Base-by-base conservation (phyloP, 2,797 vertebrate genomes). In the Poeciliopsis gracilis region DNA sequence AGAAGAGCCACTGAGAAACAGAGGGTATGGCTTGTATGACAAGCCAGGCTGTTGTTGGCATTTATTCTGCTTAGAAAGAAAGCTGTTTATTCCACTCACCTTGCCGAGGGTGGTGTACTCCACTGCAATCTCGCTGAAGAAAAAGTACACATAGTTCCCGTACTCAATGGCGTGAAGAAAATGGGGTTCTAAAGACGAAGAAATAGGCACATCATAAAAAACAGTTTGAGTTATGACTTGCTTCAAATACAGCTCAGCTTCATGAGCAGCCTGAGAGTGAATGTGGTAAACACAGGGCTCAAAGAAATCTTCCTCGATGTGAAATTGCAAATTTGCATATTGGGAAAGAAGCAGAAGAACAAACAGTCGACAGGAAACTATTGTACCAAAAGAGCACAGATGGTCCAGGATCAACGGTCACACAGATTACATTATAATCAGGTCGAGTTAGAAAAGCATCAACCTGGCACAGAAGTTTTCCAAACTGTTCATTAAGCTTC, bases 41-140 rank as follows among this genome's bases (percentile, higher is more conserved):
- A 79, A 59, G 69, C 18, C 1, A 4, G 0, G 28, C 43, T 43
- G 79, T 28, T 23, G 53, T 66, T 63, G 0, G 9, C 51, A 11
- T 59, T 76, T 15, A 59, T 70, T 75, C 51, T 59, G 43, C 53
- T 61, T 16, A 23, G 33, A 66, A 73, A 41, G 15, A 45, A 69
- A 79, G 43, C 23, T 23, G 61, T 45, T 5, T 11, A 51, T 75
- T 38, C 10, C 8, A 12, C 91, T 94, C 93, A 99, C 98, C 97
- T 98, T 97, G 67, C 97, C 98, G 2, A 97, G 95, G 1, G 96
- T 94, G 28, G 97, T 97, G 90, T 98, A 97, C 93, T 99, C 98
- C 88, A 98, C 96, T 0, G 98, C 97, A 6, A 99, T 97, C 92
- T 98, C 98, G 9, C 98, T 97, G 95, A 98, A 97, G 96, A 99